These are phyloP conservation scores for Stictocephala bisonia DNA, from an alignment of 2,888 invertebrate genomes.

Conservation along the genomic window DNA sequence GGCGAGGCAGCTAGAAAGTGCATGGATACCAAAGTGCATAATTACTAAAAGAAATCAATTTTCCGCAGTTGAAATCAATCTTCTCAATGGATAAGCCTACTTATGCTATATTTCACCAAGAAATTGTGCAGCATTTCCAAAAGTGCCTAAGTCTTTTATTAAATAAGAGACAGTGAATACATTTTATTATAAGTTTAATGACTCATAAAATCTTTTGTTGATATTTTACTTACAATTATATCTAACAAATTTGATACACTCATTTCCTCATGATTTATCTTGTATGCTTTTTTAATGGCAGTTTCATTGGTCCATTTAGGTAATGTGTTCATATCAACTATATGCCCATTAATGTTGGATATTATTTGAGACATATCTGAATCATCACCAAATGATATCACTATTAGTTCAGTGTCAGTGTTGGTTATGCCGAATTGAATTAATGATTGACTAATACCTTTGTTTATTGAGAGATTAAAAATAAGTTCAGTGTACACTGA, in stretches of 20 bases:
- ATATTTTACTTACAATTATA: constrained; percentile 75
- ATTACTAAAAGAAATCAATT: no score
- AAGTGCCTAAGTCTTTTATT: no score
- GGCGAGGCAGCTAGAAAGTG: no score
- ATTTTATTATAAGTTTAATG: no score
- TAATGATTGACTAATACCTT: constrained; percentile 77
- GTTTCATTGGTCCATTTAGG: constrained; percentile 66
- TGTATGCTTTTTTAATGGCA: constrained; percentile 71
- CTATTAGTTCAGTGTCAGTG: constrained; percentile 66
- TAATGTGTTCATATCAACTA: constrained; percentile 67
- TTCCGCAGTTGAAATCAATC: no score
- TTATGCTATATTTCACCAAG: no score
- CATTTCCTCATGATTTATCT: constrained; percentile 69
- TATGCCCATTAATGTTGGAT: constrained; percentile 69
- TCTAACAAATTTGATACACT: constrained; percentile 67
- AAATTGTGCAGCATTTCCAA: no score
- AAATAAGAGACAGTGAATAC: no score
- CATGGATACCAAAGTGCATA: no score
- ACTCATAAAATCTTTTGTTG: constrained; percentile 71
- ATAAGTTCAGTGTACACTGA: constrained; percentile 74
- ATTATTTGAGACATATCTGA: constrained; percentile 63
- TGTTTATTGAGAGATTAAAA: constrained; percentile 75
- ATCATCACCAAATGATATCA: constrained; percentile 64
- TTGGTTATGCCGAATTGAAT: constrained; percentile 73
- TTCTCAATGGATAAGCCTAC: no score